Conservation (phyloP, 2,797 vertebrate species). For the Gallinago stenura region DNA sequence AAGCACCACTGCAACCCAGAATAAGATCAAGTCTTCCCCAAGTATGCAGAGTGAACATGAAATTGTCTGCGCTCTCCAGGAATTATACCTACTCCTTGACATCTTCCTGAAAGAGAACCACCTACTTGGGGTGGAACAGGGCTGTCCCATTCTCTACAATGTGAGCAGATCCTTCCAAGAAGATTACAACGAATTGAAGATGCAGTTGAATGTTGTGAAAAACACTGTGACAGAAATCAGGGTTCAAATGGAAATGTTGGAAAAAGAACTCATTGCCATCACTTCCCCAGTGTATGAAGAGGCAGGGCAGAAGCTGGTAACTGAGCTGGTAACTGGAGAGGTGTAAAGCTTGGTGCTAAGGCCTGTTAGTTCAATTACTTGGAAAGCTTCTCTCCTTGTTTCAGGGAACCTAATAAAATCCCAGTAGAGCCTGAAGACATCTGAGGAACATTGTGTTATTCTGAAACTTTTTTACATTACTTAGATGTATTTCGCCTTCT, state of each 20-base stretch:
- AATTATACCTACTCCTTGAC: constrained; percentile 38
- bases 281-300: constrained; percentile 15
- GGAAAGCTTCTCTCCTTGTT: not conserved
- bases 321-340: not conserved
- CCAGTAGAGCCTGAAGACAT: not conserved
- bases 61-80: constrained; percentile 35
- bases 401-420: constrained; percentile 29
- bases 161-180: constrained; percentile 67
- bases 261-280: constrained; percentile 68
- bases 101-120: constrained; percentile 29
- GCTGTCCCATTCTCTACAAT: not conserved
- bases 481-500: not conserved
- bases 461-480: not conserved
- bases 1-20: not conserved
- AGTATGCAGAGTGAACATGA: not conserved
- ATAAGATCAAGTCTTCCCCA: not conserved
- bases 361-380: not conserved
- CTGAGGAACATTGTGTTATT: not conserved
- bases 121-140: constrained; percentile 18
- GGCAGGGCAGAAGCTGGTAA: constrained; percentile 34
- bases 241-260: constrained; percentile 68
- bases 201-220: constrained; percentile 73
- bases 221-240: constrained; percentile 71
- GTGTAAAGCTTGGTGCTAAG: not conserved
- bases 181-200: constrained; percentile 71